Evolutionary conservation across 2,888 invertebrate genomes (phyloP).

Genomic region (Icerya purchasi): DNA sequence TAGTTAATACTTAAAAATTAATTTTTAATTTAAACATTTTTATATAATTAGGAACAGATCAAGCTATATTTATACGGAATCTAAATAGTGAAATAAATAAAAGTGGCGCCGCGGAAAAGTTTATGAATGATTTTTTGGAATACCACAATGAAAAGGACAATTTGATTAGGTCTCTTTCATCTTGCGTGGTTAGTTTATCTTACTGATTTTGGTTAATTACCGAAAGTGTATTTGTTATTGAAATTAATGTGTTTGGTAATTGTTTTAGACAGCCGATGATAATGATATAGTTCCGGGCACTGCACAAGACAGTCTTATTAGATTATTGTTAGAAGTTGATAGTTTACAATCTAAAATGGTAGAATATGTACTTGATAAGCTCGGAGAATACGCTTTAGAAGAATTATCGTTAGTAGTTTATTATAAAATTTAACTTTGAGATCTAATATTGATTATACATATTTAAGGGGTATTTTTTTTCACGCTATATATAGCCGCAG

Average conservation of each 20-base stretch:
- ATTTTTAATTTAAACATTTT: background rate
- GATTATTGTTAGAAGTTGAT: slow-evolving; percentile 39
- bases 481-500: too few species aligned
- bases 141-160: slow-evolving; percentile 22
- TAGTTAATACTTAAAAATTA: too few species aligned
- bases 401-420: slow-evolving; percentile 18
- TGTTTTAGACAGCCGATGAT: slow-evolving; percentile 5
- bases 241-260: background rate
- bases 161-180: slow-evolving; percentile 24
- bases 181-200: slow-evolving; percentile 22
- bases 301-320: slow-evolving; percentile 34
- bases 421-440: background rate
- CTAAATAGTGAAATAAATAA: slow-evolving; percentile 11
- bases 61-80: slow-evolving; percentile 17
- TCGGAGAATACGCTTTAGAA: slow-evolving; percentile 33
- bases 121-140: slow-evolving; percentile 17
- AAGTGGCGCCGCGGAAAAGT: slow-evolving; percentile 7
- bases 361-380: slow-evolving; percentile 37
- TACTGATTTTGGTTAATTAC: background rate
- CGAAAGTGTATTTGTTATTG: background rate
- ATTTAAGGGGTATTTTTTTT: too few species aligned
- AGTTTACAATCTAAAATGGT: slow-evolving; percentile 36
- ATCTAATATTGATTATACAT: too few species aligned
- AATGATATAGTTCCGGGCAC: slow-evolving; percentile 18
- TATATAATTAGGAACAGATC: slow-evolving; percentile 16